Conservation (phyloP, 2,113 vertebrate species). For the Triplophysa rosa region DNA sequence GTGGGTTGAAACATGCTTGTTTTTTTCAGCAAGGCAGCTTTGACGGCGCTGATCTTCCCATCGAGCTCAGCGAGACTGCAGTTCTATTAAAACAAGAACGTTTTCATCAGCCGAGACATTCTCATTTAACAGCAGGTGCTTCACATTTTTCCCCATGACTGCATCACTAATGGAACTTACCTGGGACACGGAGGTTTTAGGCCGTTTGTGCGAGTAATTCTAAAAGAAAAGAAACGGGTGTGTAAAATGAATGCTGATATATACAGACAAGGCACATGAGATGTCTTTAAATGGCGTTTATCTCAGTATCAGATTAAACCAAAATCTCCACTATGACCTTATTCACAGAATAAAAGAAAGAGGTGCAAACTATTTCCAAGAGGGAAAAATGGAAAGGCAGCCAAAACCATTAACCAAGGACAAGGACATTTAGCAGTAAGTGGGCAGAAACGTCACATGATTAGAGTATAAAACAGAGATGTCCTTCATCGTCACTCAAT, state of each 20-base stretch:
- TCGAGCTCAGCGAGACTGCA: slow-evolving; percentile 94
- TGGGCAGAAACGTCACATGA: slow-evolving; percentile 23
- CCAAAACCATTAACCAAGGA: slow-evolving; percentile 37
- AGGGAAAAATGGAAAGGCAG: neutral
- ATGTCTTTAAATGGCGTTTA: neutral
- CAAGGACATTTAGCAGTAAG: neutral
- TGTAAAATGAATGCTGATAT: neutral
- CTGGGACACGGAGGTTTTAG: slow-evolving; percentile 81
- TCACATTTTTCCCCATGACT: neutral
- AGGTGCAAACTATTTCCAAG: neutral
- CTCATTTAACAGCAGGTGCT: neutral
- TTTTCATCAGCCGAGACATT: slow-evolving; percentile 3
- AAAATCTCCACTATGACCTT: neutral
- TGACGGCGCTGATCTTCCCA: slow-evolving; percentile 93
- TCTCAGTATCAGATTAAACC: slow-evolving; percentile 1
- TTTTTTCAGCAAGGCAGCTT: slow-evolving; percentile 88
- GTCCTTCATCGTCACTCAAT: slow-evolving; percentile 39
- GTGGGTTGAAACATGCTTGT: slow-evolving; percentile 73
- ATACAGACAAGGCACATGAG: neutral
- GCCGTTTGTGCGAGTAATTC: slow-evolving; percentile 89
- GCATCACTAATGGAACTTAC: slow-evolving; percentile 64
- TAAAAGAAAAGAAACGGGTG: slow-evolving; percentile 59
- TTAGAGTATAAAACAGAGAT: slow-evolving; percentile 20
- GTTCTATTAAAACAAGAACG: slow-evolving; percentile 75
- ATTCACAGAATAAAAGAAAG: neutral